Evolutionary conservation across 2,888 invertebrate species (phyloP).

Genomic region (Salticus scenicus): DNA sequence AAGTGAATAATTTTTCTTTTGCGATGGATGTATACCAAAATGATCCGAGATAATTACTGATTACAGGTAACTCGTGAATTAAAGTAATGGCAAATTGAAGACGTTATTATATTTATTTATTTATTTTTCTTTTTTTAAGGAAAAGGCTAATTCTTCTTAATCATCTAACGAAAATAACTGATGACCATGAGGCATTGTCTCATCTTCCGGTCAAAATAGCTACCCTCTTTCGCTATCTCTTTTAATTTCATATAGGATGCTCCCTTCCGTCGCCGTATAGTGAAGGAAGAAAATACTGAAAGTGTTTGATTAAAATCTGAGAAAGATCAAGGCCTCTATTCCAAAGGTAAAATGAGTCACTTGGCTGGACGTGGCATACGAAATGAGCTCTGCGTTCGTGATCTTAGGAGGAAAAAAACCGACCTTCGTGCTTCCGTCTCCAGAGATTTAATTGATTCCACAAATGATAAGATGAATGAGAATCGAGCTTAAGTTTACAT

Average conservation of each 20-base stretch:
- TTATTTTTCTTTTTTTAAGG: too few relatives aligned
- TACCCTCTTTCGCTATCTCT: slow-evolving; percentile 13
- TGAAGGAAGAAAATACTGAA: slow-evolving; percentile 27
- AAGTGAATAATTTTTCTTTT: too few relatives aligned
- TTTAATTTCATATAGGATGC: slow-evolving; percentile 55
- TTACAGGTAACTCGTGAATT: too few relatives aligned
- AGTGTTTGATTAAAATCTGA: slow-evolving; percentile 34
- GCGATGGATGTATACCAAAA: too few relatives aligned
- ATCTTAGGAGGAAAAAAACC: not conserved
- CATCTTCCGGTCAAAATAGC: slow-evolving; percentile 13
- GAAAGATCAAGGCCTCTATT: slow-evolving; percentile 42
- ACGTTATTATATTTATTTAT: too few relatives aligned
- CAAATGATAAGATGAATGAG: not conserved
- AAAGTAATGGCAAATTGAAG: too few relatives aligned
- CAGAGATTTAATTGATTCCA: slow-evolving; percentile 4
- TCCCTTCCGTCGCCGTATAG: slow-evolving; percentile 32
- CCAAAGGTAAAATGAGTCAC: slow-evolving; percentile 32
- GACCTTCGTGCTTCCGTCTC: slow-evolving; percentile 12
- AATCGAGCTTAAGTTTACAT: not conserved
- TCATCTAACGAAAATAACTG: not conserved
- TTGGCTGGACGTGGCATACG: slow-evolving; percentile 19
- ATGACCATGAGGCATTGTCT: slow-evolving; percentile 15
- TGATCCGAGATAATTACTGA: too few relatives aligned
- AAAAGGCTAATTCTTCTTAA: not conserved
- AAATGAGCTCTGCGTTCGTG: not conserved